phyloP scores from a whole-genome alignment of 2,888 invertebrate species.

The Aplocera efformata region DNA sequence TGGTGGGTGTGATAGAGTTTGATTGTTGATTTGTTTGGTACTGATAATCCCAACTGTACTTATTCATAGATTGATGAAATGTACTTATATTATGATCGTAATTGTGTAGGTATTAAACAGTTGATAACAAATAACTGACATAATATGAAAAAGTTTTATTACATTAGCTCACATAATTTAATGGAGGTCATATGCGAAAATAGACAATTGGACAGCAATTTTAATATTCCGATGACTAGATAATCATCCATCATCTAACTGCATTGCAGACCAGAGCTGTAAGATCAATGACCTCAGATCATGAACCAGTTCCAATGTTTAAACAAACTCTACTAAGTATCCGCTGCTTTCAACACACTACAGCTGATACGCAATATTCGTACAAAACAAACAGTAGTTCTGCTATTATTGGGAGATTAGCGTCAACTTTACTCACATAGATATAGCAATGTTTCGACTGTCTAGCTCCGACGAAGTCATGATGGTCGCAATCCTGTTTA shows the following conservation, averaged over 20 bases:
- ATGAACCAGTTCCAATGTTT: constrained; percentile 25
- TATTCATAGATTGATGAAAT: too few species aligned
- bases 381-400: constrained; percentile 42
- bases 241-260: constrained; percentile 3
- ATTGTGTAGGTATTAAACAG: too few species aligned
- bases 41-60: too few species aligned
- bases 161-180: too few species aligned
- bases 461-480: constrained; percentile 76
- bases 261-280: constrained; percentile 14
- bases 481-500: constrained; percentile 43
- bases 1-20: too few species aligned
- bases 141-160: too few species aligned
- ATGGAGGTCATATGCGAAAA: constrained; percentile 4
- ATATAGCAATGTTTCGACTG: constrained; percentile 70
- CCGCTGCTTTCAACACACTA: constrained; percentile 41
- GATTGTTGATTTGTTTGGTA: too few species aligned
- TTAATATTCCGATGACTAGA: constrained; percentile 8
- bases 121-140: too few species aligned
- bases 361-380: constrained; percentile 26
- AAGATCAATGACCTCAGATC: constrained; percentile 32
- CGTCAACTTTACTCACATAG: constrained; percentile 67
- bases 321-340: constrained; percentile 14
- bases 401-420: constrained; percentile 57
- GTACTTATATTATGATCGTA: too few species aligned
- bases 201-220: constrained; percentile 8